Percentiles rank a stretch among this genome's conserved stretches.
Evolutionary conservation across 2,797 vertebrate species (phyloP).

Genomic region (Microctenopoma steveboyesi): DNA sequence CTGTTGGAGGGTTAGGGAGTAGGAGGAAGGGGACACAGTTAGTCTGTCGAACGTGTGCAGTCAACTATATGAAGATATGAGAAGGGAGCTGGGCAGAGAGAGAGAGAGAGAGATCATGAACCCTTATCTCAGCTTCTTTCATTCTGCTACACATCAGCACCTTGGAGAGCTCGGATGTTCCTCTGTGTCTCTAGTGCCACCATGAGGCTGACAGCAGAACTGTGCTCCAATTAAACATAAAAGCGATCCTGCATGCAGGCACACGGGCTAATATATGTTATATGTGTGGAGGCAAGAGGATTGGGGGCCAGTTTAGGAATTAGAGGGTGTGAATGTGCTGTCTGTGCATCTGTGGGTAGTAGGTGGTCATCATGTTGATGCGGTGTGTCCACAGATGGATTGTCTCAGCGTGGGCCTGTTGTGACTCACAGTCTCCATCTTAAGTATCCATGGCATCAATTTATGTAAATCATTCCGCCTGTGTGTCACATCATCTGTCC

Average conservation of each 20-base stretch:
- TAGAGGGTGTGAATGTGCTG: slow-evolving; percentile 28
- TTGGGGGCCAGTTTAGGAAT: slow-evolving; percentile 16
- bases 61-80: slow-evolving; percentile 67
- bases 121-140: slow-evolving; percentile 66
- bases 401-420: slow-evolving; percentile 60
- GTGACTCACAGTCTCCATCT: slow-evolving; percentile 74
- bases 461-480: slow-evolving; percentile 66
- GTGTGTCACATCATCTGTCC: slow-evolving; percentile 64
- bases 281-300: slow-evolving; percentile 22
- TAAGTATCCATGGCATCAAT: slow-evolving; percentile 60
- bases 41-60: slow-evolving; percentile 72
- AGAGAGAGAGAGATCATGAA: slow-evolving; percentile 68
- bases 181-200: slow-evolving; percentile 69
- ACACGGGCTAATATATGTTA: slow-evolving; percentile 6
- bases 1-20: slow-evolving; percentile 30
- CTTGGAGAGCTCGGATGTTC: slow-evolving; percentile 61
- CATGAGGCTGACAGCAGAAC: slow-evolving; percentile 58
- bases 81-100: slow-evolving; percentile 64
- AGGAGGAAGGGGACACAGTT: slow-evolving; percentile 55
- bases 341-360: slow-evolving; percentile 56
- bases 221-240: slow-evolving; percentile 14
- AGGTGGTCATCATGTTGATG: slow-evolving; percentile 54
- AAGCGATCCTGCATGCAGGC: background rate
- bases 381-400: slow-evolving; percentile 66
- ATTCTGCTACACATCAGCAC: slow-evolving; percentile 74